Conservation (phyloP, 2,888 invertebrate species). For the Lasioglossum malachurum region DNA sequence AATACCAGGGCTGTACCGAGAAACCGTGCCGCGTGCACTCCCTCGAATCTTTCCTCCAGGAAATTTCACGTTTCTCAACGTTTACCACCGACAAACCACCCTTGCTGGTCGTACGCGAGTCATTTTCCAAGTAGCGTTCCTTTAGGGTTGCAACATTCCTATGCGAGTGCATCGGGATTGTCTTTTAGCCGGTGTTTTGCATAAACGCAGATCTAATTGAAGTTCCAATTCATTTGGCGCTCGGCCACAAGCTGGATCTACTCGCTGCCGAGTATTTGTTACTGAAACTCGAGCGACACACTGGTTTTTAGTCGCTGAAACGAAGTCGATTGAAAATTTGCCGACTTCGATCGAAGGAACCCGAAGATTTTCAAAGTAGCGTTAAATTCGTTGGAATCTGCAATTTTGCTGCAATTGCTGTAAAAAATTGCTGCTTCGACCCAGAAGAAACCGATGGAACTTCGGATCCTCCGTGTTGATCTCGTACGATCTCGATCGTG, state of each 20-base stretch:
- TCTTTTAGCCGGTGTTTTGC: background rate
- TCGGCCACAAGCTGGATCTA: background rate
- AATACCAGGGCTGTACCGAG: slow-evolving; percentile 74
- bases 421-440: too few relatives aligned
- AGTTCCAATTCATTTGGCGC: background rate
- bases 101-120: background rate
- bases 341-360: background rate
- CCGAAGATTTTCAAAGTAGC: background rate
- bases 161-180: background rate
- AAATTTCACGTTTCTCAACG: background rate
- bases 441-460: too few relatives aligned
- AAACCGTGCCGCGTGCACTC: slow-evolving; percentile 31
- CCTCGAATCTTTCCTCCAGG: background rate
- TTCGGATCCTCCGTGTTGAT: background rate
- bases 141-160: background rate
- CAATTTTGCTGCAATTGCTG: background rate
- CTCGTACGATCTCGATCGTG: background rate
- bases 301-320: too few relatives aligned
- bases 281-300: too few relatives aligned
- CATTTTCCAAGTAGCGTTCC: background rate
- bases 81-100: background rate
- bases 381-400: background rate
- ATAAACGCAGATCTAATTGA: background rate
- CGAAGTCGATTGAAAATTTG: too few relatives aligned
- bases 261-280: too few relatives aligned